These are phyloP conservation scores for Periphyllus acericola DNA, from an alignment of 2,888 invertebrate species.

Conservation along the genomic window DNA sequence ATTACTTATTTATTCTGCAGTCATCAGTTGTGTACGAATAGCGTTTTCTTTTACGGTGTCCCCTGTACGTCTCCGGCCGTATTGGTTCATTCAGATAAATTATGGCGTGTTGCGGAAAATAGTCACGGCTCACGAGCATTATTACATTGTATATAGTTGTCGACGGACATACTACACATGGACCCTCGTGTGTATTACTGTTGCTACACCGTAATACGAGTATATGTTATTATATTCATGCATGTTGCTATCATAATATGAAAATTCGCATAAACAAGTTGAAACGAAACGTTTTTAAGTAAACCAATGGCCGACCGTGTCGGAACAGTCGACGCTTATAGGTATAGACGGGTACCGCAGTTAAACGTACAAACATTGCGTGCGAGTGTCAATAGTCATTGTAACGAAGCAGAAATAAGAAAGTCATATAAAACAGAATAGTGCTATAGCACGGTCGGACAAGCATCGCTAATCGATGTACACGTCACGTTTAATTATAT, in stretches of 20 bases:
- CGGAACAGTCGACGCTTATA: not conserved
- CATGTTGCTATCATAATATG: not conserved
- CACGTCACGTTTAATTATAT: not conserved
- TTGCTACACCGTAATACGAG: not conserved
- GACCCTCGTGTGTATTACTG: too few species aligned
- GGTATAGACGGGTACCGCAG: too few species aligned
- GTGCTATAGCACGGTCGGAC: not conserved
- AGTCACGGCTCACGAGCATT: too few species aligned
- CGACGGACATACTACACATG: too few species aligned
- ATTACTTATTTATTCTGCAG: too few species aligned
- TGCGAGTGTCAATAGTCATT: not conserved
- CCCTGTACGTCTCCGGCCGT: too few species aligned
- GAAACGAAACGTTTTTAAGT: not conserved
- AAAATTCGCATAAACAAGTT: not conserved
- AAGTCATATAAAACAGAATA: not conserved
- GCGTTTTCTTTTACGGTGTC: too few species aligned
- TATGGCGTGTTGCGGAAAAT: too few species aligned
- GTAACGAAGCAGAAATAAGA: constrained; percentile 19
- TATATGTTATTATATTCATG: not conserved
- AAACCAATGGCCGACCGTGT: not conserved
- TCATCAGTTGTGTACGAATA: too few species aligned
- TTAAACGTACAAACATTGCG: not conserved
- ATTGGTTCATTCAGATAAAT: too few species aligned
- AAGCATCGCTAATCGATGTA: constrained; percentile 11
- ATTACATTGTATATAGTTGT: too few species aligned